phyloP scores from a whole-genome alignment of 2,797 vertebrate genomes.

The Coregonus sp. region DNA sequence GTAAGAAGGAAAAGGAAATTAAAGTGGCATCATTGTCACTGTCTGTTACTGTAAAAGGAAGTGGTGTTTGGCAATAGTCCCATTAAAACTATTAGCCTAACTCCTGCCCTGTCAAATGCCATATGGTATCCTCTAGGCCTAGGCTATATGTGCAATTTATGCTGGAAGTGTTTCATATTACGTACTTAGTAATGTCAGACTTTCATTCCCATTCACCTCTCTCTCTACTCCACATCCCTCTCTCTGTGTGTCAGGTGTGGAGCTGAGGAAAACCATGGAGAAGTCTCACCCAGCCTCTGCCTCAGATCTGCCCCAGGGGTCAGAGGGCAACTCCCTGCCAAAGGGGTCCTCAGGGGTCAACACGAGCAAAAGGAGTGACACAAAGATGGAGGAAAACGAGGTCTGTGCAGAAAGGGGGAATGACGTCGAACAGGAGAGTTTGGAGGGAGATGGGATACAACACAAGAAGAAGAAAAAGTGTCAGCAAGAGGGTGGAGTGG shows the following conservation, averaged over 20 bases:
- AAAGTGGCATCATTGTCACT: background rate
- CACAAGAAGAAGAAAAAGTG: constrained; percentile 31
- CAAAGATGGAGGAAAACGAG: constrained; percentile 36
- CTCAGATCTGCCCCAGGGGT: constrained; percentile 52
- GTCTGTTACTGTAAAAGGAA: background rate
- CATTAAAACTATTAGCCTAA: too few relatives aligned
- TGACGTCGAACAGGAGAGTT: constrained; percentile 42
- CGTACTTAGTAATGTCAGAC: background rate
- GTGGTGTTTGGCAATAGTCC: background rate
- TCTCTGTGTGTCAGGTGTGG: constrained; percentile 55
- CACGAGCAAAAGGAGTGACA: constrained; percentile 30
- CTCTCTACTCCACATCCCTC: background rate
- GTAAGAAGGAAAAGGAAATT: background rate
- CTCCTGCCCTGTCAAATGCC: background rate
- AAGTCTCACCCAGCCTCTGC: constrained; percentile 48
- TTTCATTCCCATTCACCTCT: background rate
- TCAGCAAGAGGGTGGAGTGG: constrained; percentile 30
- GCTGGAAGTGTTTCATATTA: background rate
- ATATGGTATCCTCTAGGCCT: background rate
- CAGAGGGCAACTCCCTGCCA: constrained; percentile 34
- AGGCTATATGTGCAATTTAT: background rate
- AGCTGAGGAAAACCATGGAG: constrained; percentile 59
- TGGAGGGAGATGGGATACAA: constrained; percentile 42
- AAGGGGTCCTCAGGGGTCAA: constrained; percentile 24
- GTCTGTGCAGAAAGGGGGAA: constrained; percentile 29